Evolutionary conservation across 2,797 vertebrate genomes (phyloP), one percentile per base, ranked within the genome.

Genomic region (Mallotus villosus): DNA sequence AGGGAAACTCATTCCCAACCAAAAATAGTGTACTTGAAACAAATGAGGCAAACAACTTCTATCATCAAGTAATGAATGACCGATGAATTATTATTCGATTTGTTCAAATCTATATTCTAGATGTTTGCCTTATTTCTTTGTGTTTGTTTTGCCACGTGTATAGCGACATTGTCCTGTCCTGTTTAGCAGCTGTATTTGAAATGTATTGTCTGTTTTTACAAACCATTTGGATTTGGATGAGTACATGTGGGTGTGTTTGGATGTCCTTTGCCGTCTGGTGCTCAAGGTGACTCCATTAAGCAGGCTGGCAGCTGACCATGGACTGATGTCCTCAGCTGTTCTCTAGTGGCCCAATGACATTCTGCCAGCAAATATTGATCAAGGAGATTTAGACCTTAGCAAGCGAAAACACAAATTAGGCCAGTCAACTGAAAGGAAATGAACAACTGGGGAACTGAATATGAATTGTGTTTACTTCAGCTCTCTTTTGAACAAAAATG

Each of bases 281-380:
- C 74, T 78, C 79, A 90, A 91, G 86, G 89, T 91, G 84, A 92
- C 82, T 85, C 79, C 78, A 81, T 70, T 74, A 74, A 74, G 80
- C 71, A 68, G 53, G 37, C 70, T 73, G 67, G 83, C 78, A 77
- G 46, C 79, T 79, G 75, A 73, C 77, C 74, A 75, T 8, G 68
- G 75, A 74, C 82, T 8, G 32, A 34, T 34, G 32, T 34, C 78
- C 80, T 84, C 68, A 70, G 70, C 74, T 32, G n/a, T 8, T 82
- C 81, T 84, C 75, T 74, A 58, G 74, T 71, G 78, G 74, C 84
- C 41, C 74, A 62, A 62, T 84, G 85, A 85, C 84, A 86, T 84
- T 85, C 76, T 74, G 76, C 60, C 78, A 73, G 69, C 82, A 85
- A 84, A 84, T 86, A 88, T 86, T 88, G 85, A 92, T 85, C 80